phyloP scores from a whole-genome alignment of 2,797 vertebrate species.

The Tinamus major region DNA sequence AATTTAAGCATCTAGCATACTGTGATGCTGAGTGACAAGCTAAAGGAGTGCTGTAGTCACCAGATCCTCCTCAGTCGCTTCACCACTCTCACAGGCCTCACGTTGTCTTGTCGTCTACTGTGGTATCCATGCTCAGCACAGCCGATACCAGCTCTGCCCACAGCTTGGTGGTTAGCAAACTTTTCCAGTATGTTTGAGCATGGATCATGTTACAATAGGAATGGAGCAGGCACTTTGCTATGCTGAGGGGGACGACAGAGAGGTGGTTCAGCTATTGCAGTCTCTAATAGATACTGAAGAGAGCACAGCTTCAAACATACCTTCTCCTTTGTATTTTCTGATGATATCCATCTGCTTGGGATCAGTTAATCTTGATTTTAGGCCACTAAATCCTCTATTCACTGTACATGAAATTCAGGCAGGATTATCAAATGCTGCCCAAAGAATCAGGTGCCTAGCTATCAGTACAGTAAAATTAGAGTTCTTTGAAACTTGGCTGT shows the following conservation, averaged over 20 bases:
- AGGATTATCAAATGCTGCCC: neutral
- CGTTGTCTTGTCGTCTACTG: fast-evolving
- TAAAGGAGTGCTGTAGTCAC: neutral
- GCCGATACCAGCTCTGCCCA: neutral
- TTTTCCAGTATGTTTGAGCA: neutral
- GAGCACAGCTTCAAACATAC: neutral
- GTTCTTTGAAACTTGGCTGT: neutral
- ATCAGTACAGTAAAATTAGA: neutral
- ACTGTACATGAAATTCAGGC: neutral
- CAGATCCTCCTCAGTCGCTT: neutral
- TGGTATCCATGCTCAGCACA: neutral
- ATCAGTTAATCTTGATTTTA: neutral
- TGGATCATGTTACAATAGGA: neutral
- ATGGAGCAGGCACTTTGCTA: neutral
- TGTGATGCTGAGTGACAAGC: neutral
- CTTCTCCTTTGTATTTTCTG: neutral
- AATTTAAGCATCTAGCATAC: neutral
- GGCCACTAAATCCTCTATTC: neutral
- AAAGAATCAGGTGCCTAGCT: neutral
- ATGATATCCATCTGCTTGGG: neutral
- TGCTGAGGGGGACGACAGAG: neutral
- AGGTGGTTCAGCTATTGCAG: neutral
- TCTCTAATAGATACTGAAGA: neutral
- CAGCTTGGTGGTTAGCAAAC: neutral
- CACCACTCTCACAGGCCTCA: neutral